These are phyloP conservation scores for Deroptyus accipitrinus DNA, from an alignment of 2,113 vertebrate genomes.

Conservation along the genomic window DNA sequence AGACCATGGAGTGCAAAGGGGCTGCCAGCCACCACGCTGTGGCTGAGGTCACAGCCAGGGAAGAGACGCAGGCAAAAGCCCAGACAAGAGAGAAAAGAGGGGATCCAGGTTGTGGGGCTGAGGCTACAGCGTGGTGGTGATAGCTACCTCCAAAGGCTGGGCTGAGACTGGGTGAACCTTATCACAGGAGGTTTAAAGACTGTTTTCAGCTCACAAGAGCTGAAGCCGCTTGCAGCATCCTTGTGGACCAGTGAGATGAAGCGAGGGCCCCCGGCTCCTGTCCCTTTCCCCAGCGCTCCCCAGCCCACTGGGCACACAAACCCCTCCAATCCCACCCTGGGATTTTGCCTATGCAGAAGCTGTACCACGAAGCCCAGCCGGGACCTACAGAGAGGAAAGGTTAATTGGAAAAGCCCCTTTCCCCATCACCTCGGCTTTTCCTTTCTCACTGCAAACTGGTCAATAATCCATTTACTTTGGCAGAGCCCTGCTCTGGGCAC, in stretches of 20 bases:
- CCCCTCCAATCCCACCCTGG: background rate
- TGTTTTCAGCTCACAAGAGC: background rate
- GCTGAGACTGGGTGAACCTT: background rate
- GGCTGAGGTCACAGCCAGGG: fast-evolving
- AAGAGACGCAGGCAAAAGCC: background rate
- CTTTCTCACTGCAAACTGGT: conserved; percentile 12
- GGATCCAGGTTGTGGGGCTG: background rate
- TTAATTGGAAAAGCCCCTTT: conserved; percentile 47
- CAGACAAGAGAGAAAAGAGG: background rate
- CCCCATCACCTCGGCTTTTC: background rate
- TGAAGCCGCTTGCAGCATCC: background rate
- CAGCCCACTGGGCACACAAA: background rate
- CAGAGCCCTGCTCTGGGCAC: background rate
- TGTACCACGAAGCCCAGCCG: fast-evolving
- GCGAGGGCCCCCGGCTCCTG: fast-evolving
- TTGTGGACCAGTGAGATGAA: background rate
- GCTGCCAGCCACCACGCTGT: fast-evolving
- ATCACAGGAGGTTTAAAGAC: background rate
- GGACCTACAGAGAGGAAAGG: background rate
- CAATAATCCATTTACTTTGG: conserved; percentile 48
- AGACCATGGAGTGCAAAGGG: fast-evolving
- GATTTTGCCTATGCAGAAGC: background rate
- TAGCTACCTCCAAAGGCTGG: background rate
- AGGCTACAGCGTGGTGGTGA: fast-evolving
- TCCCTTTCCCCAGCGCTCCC: background rate